These are phyloP conservation scores for Criorhina ranunculi DNA, from an alignment of 2,888 invertebrate genomes.

Conservation along the genomic window DNA sequence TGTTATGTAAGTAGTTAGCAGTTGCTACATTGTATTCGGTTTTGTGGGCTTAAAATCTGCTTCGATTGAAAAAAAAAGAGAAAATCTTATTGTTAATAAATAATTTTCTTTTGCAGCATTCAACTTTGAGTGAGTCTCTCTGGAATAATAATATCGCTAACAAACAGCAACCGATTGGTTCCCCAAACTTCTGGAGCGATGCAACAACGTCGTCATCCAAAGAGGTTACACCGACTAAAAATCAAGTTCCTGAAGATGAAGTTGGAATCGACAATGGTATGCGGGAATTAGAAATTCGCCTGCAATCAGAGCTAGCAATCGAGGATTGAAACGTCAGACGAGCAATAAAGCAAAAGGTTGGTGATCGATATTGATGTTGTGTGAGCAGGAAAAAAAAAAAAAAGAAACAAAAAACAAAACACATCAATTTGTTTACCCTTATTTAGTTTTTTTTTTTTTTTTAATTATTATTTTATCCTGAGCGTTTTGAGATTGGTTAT, in stretches of 20 bases:
- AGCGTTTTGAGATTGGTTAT: constrained; percentile 74
- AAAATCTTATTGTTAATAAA: not conserved
- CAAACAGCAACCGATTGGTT: constrained; percentile 73
- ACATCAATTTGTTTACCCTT: constrained; percentile 66
- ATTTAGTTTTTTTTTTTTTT: constrained; percentile 56
- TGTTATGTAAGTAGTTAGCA: no score
- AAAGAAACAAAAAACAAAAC: constrained; percentile 39
- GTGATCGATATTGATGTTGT: constrained; percentile 71
- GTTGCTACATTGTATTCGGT: no score
- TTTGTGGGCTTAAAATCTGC: no score
- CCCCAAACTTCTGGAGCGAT: constrained; percentile 79
- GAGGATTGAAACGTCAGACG: constrained; percentile 54
- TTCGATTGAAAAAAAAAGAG: no score
- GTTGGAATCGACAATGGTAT: constrained; percentile 88
- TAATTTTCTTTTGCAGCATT: constrained; percentile 72
- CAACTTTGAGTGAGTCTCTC: constrained; percentile 78
- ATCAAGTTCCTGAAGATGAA: constrained; percentile 79
- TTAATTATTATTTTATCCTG: constrained; percentile 52
- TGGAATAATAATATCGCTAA: constrained; percentile 78
- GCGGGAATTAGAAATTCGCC: constrained; percentile 87
- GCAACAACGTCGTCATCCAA: constrained; percentile 74
- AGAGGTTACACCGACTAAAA: constrained; percentile 75
- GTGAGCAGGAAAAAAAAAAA: constrained; percentile 55
- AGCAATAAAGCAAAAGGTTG: constrained; percentile 72
- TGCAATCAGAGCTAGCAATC: constrained; percentile 88